These are phyloP conservation scores for Malacoctenus gilli DNA, from an alignment of 2,797 vertebrate species.

Conservation along the genomic window DNA sequence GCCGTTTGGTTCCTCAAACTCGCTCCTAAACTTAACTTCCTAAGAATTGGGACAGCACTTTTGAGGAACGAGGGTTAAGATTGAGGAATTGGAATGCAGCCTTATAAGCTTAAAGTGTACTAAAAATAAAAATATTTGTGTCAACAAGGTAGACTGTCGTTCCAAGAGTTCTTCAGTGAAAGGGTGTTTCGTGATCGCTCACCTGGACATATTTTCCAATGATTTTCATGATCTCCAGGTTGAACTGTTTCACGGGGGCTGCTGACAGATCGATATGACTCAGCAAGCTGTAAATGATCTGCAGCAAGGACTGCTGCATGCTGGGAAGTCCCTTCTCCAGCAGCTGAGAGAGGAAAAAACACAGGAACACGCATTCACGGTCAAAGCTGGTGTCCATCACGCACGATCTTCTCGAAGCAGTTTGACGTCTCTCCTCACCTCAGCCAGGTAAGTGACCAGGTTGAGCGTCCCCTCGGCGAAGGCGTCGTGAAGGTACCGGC, in stretches of 20 bases:
- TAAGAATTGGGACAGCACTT: too few relatives aligned
- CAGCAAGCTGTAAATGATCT: constrained; percentile 96
- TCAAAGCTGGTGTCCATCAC: not conserved
- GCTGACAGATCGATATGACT: constrained; percentile 95
- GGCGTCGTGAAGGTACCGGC: constrained; percentile 95
- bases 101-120: too few relatives aligned
- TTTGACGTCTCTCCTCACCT: constrained; percentile 78
- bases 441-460: constrained; percentile 95
- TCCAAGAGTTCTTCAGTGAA: too few relatives aligned
- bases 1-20: too few relatives aligned
- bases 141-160: too few relatives aligned
- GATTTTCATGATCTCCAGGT: constrained; percentile 98
- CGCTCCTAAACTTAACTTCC: too few relatives aligned
- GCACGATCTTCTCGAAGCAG: too few relatives aligned
- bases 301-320: constrained; percentile 96
- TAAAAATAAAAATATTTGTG: too few relatives aligned
- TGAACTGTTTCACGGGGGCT: constrained; percentile 97
- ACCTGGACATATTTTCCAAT: constrained; percentile 99
- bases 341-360: constrained; percentile 78
- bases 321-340: constrained; percentile 95
- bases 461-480: constrained; percentile 94
- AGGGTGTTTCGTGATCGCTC: too few relatives aligned
- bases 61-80: too few relatives aligned
- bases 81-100: too few relatives aligned
- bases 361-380: too few relatives aligned